Conservation (phyloP, 2,888 invertebrate genomes). For the Drosophila parthenogenetica region DNA sequence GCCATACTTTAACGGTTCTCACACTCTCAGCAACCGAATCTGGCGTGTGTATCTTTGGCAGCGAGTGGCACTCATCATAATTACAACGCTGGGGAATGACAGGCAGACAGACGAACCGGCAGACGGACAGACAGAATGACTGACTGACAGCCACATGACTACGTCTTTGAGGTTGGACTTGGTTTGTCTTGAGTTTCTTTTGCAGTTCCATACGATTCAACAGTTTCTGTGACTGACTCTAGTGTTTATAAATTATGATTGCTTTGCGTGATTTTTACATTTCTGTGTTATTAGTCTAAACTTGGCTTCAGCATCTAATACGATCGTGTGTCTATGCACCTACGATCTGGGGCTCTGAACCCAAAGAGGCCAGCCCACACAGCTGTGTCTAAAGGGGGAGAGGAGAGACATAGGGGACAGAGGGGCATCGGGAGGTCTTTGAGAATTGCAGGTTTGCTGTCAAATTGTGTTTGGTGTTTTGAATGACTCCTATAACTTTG, state of each 20-base stretch:
- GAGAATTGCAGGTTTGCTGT: slow-evolving; percentile 51
- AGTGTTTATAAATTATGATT: slow-evolving; percentile 73
- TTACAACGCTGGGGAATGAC: slow-evolving; percentile 64
- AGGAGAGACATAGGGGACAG: too few relatives aligned
- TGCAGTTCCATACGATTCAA: slow-evolving; percentile 33
- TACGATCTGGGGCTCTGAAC: slow-evolving; percentile 43
- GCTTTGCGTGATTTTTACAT: slow-evolving; percentile 72
- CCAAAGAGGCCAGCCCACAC: slow-evolving; percentile 46
- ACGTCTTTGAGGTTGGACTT: slow-evolving; percentile 29
- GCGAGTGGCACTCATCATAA: slow-evolving; percentile 77
- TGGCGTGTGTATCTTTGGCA: slow-evolving; percentile 76
- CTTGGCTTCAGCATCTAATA: slow-evolving; percentile 48
- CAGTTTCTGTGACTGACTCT: slow-evolving; percentile 33
- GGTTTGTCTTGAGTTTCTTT: slow-evolving; percentile 15
- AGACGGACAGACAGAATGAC: slow-evolving; percentile 28
- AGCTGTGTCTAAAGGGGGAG: slow-evolving; percentile 9
- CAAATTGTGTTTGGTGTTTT: slow-evolving; percentile 57
- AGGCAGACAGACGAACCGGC: slow-evolving; percentile 39
- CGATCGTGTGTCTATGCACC: slow-evolving; percentile 35
- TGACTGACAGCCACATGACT: slow-evolving; percentile 59
- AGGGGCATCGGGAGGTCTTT: too few relatives aligned
- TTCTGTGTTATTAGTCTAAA: slow-evolving; percentile 72
- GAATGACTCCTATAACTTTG: slow-evolving; percentile 30
- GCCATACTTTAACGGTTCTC: slow-evolving; percentile 79
- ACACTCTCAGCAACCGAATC: slow-evolving; percentile 72